These are phyloP conservation scores for Aquatica leii DNA, from an alignment of 2,888 invertebrate genomes.

Conservation along the genomic window DNA sequence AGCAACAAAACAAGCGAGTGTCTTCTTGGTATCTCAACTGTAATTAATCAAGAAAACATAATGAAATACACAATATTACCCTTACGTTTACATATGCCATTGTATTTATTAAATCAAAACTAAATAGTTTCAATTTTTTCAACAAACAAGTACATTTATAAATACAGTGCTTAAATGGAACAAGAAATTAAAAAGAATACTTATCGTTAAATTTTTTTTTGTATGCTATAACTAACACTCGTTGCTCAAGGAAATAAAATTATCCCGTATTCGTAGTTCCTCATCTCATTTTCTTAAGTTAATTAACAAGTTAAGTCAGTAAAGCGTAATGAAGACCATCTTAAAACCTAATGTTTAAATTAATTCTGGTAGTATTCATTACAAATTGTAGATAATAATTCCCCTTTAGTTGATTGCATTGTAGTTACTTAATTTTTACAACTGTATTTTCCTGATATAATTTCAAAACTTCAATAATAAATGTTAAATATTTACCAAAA, in stretches of 20 bases:
- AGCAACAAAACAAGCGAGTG: conserved; percentile 51
- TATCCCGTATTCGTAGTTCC: too few species aligned
- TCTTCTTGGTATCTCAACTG: conserved; percentile 48
- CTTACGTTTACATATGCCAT: too few species aligned
- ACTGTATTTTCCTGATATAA: neutral
- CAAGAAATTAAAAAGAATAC: too few species aligned
- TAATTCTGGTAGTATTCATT: neutral
- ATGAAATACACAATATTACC: conserved; percentile 41
- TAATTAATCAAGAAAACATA: conserved; percentile 47
- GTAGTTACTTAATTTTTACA: neutral
- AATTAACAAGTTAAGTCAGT: conserved; percentile 1
- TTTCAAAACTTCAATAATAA: neutral
- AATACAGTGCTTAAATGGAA: too few species aligned
- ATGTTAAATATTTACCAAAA: neutral
- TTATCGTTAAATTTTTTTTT: too few species aligned
- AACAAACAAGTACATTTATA: too few species aligned
- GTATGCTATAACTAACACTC: too few species aligned
- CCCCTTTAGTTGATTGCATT: neutral
- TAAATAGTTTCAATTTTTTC: too few species aligned
- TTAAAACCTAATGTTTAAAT: conserved; percentile 1
- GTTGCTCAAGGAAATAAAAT: too few species aligned
- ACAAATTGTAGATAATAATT: conserved; percentile 3
- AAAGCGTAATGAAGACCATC: neutral
- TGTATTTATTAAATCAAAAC: too few species aligned
- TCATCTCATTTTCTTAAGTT: neutral